A percentile compares a stretch with the other conserved stretches of the same genome.
Evolutionary conservation across 1,140 invertebrate genomes (phyloP).

Genomic region (Argopecten irradians): DNA sequence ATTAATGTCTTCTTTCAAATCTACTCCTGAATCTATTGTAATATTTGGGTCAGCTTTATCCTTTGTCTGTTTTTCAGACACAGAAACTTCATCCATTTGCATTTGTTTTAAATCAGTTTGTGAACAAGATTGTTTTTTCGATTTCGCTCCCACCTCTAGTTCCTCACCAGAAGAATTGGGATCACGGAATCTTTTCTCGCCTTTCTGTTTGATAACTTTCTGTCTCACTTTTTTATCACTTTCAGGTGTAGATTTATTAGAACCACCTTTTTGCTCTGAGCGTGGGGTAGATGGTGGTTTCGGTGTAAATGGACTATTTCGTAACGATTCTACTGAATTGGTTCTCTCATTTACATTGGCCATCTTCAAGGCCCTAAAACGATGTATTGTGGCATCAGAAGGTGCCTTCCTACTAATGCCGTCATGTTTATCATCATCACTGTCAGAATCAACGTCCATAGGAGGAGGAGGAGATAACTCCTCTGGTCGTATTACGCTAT

Average conservation of each 20-base stretch:
- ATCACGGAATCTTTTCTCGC: slow-evolving; percentile 65
- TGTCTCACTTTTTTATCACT: neutral
- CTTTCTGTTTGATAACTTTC: slow-evolving; percentile 52
- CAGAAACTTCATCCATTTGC: slow-evolving; percentile 35
- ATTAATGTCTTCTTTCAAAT: slow-evolving; percentile 53
- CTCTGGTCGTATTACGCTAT: slow-evolving; percentile 30
- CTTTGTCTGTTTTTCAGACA: slow-evolving; percentile 36
- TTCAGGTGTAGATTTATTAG: neutral
- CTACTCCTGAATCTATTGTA: slow-evolving; percentile 53
- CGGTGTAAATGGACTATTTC: slow-evolving; percentile 65
- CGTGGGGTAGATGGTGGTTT: slow-evolving; percentile 69
- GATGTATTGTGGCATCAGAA: slow-evolving; percentile 62
- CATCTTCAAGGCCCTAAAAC: slow-evolving; percentile 65
- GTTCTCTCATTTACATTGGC: slow-evolving; percentile 54
- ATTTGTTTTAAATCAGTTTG: slow-evolving; percentile 33
- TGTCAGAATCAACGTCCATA: slow-evolving; percentile 52
- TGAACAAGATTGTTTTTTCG: slow-evolving; percentile 53
- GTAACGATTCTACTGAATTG: slow-evolving; percentile 61
- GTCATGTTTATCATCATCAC: slow-evolving; percentile 38
- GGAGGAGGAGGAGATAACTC: slow-evolving; percentile 43
- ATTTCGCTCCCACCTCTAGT: slow-evolving; percentile 56
- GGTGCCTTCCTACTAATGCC: slow-evolving; percentile 52
- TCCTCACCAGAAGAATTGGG: slow-evolving; percentile 62
- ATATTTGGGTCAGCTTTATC: slow-evolving; percentile 25
- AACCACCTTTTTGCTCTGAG: slow-evolving; percentile 42